These are phyloP conservation scores for Hylia prasina DNA, from an alignment of 2,113 vertebrate genomes.

Conservation along the genomic window DNA sequence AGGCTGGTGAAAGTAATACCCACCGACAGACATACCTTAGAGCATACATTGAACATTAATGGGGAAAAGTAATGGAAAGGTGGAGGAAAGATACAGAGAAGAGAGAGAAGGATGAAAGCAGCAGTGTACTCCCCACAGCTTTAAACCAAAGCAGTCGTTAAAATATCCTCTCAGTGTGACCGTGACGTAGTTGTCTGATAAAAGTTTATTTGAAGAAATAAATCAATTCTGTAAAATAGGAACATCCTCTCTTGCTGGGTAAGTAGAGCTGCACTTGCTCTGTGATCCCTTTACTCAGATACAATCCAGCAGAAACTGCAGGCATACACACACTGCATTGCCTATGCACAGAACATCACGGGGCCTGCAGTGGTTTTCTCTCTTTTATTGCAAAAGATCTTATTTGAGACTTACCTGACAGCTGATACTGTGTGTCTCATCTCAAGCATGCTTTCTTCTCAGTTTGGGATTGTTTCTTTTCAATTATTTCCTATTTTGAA, in stretches of 20 bases:
- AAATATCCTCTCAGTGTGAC: not conserved
- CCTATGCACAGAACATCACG: not conserved
- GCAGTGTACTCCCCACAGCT: not conserved
- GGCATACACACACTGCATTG: not conserved
- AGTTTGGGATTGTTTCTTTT: not conserved
- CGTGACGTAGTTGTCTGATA: not conserved
- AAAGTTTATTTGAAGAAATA: not conserved
- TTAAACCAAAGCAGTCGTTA: not conserved
- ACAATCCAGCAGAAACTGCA: not conserved
- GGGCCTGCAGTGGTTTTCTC: not conserved
- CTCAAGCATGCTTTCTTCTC: not conserved
- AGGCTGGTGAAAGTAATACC: conserved; percentile 30
- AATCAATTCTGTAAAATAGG: not conserved
- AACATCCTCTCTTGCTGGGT: not conserved
- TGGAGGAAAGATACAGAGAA: not conserved
- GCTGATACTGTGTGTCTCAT: not conserved
- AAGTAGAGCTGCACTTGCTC: not conserved
- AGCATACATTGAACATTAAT: not conserved
- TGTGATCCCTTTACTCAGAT: not conserved
- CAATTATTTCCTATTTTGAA: not conserved
- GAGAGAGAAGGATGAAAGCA: not conserved
- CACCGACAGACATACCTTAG: not conserved
- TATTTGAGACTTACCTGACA: not conserved
- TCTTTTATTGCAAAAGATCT: not conserved
- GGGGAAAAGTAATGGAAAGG: not conserved